phyloP scores from a whole-genome alignment of 2,113 vertebrate genomes.

The Azemiops feae region DNA sequence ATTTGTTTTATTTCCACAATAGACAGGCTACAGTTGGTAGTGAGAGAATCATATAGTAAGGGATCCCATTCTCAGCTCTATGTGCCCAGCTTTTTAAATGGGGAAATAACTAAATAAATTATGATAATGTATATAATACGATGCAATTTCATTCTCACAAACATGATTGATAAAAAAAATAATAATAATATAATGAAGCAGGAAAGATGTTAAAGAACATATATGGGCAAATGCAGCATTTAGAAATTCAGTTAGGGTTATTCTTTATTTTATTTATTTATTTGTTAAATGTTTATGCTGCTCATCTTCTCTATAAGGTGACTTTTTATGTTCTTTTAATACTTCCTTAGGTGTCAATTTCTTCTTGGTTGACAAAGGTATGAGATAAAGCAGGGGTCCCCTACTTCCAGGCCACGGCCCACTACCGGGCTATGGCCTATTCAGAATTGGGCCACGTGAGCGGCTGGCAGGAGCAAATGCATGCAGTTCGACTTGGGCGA shows the following conservation, averaged over 20 bases:
- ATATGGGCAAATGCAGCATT: conserved; percentile 40
- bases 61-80: conserved; percentile 35
- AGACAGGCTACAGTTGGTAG: neutral
- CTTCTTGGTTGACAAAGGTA: conserved; percentile 36
- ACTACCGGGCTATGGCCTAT: too few relatives aligned
- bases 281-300: neutral
- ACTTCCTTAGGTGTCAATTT: conserved; percentile 57
- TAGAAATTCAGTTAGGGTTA: conserved; percentile 40
- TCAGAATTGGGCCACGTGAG: too few relatives aligned
- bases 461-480: too few relatives aligned
- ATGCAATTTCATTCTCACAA: conserved; percentile 23
- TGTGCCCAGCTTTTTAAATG: conserved; percentile 38
- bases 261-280: conserved; percentile 42
- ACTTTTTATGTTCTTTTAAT: conserved; percentile 48
- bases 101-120: conserved; percentile 54
- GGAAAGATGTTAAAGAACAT: conserved; percentile 35
- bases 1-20: neutral
- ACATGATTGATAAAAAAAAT: conserved; percentile 21
- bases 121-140: neutral
- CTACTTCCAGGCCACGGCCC: too few relatives aligned
- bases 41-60: conserved; percentile 35
- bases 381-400: conserved; percentile 26
- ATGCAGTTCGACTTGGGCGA: too few relatives aligned
- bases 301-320: neutral
- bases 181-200: conserved; percentile 1